A percentile compares a stretch with the other conserved stretches of the same genome.
These are phyloP conservation scores for Antechinus flavipes DNA, from an alignment of 2,113 vertebrate genomes.

Conservation along the genomic window DNA sequence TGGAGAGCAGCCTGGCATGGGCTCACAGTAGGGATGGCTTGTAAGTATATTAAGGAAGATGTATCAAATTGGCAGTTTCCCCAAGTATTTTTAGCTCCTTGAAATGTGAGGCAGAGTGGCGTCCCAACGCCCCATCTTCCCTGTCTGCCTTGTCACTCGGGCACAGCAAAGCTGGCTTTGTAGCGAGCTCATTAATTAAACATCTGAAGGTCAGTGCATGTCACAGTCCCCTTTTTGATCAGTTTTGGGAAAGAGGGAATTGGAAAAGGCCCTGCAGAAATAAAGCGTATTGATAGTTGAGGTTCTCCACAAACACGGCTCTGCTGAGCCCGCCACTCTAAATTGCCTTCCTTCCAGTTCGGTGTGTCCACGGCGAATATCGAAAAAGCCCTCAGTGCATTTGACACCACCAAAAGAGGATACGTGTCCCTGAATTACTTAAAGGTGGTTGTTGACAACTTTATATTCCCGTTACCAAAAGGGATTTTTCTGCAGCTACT, in stretches of 20 bases:
- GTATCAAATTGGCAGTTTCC: slow-evolving; percentile 60
- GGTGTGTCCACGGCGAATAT: slow-evolving; percentile 66
- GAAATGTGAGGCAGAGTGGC: slow-evolving; percentile 63
- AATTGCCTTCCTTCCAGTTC: slow-evolving; percentile 74
- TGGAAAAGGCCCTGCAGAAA: slow-evolving; percentile 68
- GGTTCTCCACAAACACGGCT: slow-evolving; percentile 54
- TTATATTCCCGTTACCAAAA: slow-evolving; percentile 84
- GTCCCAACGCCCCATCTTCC: slow-evolving; percentile 36
- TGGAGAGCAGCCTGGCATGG: not conserved
- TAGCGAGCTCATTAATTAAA: slow-evolving; percentile 82
- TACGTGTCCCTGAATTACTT: slow-evolving; percentile 85
- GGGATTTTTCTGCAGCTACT: slow-evolving; percentile 86
- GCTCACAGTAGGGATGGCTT: slow-evolving; percentile 31
- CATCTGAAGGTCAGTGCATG: slow-evolving; percentile 75
- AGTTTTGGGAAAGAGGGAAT: slow-evolving; percentile 47
- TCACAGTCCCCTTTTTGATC: slow-evolving; percentile 80
- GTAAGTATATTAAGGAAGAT: slow-evolving; percentile 56
- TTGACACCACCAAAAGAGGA: slow-evolving; percentile 81
- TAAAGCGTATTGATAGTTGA: slow-evolving; percentile 38
- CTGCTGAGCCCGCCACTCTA: slow-evolving; percentile 60
- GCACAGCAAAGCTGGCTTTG: slow-evolving; percentile 51
- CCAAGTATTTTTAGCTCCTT: slow-evolving; percentile 68
- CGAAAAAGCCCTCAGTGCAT: slow-evolving; percentile 84
- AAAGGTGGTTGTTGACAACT: slow-evolving; percentile 85
- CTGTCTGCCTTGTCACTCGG: slow-evolving; percentile 72